Evolutionary conservation across 2,797 vertebrate genomes (phyloP).

Genomic region (Coreius guichenoti): DNA sequence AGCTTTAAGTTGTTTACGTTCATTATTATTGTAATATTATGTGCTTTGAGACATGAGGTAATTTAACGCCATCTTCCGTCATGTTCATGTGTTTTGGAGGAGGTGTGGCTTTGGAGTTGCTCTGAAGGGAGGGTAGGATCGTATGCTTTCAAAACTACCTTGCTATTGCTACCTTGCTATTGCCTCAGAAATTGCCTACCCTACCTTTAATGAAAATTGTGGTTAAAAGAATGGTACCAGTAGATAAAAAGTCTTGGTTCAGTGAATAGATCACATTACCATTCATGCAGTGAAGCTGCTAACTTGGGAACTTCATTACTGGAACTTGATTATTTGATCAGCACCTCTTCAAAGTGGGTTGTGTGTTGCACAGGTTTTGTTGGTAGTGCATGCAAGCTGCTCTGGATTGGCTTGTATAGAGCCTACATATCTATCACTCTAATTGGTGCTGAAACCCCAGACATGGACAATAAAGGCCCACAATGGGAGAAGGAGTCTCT

Average conservation of each 20-base stretch:
- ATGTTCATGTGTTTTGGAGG: neutral
- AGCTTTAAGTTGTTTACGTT: no score
- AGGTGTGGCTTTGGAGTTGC: no score
- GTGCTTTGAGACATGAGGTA: no score
- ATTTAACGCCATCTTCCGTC: no score
- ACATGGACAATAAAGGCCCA: constrained; percentile 59
- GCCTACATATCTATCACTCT: constrained; percentile 61
- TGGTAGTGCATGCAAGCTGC: constrained; percentile 60
- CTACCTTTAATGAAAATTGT: neutral
- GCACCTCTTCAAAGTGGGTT: constrained; percentile 34
- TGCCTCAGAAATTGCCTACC: no score
- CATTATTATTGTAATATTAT: no score
- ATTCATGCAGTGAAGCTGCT: neutral
- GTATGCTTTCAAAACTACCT: neutral
- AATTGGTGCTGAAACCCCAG: constrained; percentile 68
- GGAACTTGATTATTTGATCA: constrained; percentile 11
- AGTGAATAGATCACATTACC: neutral
- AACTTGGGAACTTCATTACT: constrained; percentile 29
- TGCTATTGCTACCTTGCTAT: no score
- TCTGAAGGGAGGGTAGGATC: no score
- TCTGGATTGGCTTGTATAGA: constrained; percentile 55
- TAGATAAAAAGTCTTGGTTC: constrained; percentile 3
- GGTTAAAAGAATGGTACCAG: neutral
- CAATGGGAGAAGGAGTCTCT: constrained; percentile 60
- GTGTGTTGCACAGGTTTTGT: constrained; percentile 44